A percentile compares a stretch with the other conserved stretches of the same genome.
These are phyloP conservation scores for Heliangelus exortis DNA, from an alignment of 2,797 vertebrate genomes.

Conservation along the genomic window DNA sequence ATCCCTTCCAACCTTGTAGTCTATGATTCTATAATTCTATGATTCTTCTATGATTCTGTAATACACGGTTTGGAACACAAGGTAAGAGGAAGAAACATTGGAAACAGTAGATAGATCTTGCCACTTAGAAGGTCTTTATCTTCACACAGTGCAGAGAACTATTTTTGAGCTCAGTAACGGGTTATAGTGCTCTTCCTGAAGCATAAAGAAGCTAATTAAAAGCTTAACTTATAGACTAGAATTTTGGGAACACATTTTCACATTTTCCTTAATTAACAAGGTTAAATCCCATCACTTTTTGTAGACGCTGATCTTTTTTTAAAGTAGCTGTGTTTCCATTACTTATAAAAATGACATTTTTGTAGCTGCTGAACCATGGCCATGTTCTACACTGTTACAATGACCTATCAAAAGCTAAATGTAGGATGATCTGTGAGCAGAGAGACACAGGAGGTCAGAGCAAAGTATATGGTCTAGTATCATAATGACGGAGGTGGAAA, in stretches of 20 bases:
- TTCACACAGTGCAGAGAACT: background rate
- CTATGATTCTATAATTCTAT: too few species aligned
- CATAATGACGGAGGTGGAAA: background rate
- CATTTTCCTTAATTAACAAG: background rate
- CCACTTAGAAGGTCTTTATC: rapidly evolving
- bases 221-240: background rate
- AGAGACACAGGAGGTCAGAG: background rate
- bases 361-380: background rate
- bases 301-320: background rate
- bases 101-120: background rate
- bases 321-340: background rate
- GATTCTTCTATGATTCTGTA: too few species aligned
- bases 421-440: background rate
- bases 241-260: background rate
- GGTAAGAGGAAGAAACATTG: background rate
- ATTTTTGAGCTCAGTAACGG: background rate
- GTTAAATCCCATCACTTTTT: background rate
- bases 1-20: too few species aligned
- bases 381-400: background rate
- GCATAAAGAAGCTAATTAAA: background rate
- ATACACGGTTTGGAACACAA: background rate
- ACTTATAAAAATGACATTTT: background rate
- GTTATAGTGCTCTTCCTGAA: background rate
- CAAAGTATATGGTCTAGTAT: background rate
- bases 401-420: background rate